These are phyloP conservation scores for Orthosia incerta DNA, from an alignment of 2,888 invertebrate genomes.

Conservation along the genomic window DNA sequence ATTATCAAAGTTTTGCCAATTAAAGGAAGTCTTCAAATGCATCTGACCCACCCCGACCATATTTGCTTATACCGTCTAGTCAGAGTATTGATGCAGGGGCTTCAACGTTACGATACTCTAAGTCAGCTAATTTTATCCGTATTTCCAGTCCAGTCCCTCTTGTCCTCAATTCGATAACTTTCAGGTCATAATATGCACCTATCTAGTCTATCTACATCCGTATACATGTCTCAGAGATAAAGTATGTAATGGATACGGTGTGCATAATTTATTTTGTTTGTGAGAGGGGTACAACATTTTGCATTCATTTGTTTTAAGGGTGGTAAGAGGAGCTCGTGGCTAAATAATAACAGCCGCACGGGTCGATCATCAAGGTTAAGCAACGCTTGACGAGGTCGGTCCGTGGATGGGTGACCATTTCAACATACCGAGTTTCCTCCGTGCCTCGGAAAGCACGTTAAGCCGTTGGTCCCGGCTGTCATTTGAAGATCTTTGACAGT, in stretches of 20 bases:
- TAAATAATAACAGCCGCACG: too few relatives aligned
- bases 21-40: too few relatives aligned
- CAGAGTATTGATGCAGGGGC: neutral
- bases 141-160: neutral
- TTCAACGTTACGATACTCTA: conserved; percentile 8
- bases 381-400: too few relatives aligned
- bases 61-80: neutral
- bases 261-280: conserved; percentile 82
- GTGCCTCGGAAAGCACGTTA: too few relatives aligned
- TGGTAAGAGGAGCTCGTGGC: too few relatives aligned
- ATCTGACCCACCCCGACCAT: too few relatives aligned
- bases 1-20: too few relatives aligned
- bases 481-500: too few relatives aligned
- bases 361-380: too few relatives aligned
- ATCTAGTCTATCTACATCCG: conserved; percentile 42
- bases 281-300: conserved; percentile 75
- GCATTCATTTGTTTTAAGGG: conserved; percentile 75
- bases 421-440: too few relatives aligned
- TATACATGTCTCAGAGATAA: conserved; percentile 70
- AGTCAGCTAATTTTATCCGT: conserved; percentile 1
- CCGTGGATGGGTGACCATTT: too few relatives aligned
- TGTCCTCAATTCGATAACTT: conserved; percentile 18
- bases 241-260: conserved; percentile 78
- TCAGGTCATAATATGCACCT: conserved; percentile 2
- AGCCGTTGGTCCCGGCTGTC: too few relatives aligned